Conservation (phyloP, 2,797 vertebrate genomes). For the Bradypus variegatus region DNA sequence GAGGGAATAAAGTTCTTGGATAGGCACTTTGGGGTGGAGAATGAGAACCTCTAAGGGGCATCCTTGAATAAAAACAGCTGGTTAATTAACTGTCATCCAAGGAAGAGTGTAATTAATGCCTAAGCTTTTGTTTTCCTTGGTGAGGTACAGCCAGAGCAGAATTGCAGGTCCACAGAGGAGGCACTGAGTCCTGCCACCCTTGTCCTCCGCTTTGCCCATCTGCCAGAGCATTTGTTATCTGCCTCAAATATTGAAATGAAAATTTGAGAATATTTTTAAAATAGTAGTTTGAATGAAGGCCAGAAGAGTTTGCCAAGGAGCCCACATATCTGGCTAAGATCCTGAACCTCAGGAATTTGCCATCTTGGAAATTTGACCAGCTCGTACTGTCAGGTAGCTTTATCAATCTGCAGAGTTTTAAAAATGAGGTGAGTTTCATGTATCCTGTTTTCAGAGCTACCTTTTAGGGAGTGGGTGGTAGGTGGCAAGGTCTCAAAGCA, state of each 20-base stretch:
- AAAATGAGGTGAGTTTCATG: not conserved
- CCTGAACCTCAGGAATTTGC: not conserved
- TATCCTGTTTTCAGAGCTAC: not conserved
- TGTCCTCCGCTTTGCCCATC: not conserved
- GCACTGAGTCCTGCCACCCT: not conserved
- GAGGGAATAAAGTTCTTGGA: not conserved
- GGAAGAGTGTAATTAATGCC: not conserved
- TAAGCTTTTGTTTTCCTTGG: not conserved
- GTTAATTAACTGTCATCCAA: not conserved
- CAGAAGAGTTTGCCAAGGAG: not conserved
- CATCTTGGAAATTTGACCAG: not conserved
- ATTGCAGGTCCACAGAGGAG: not conserved
- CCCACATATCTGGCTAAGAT: not conserved
- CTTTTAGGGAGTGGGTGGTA: not conserved
- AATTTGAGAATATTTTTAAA: not conserved
- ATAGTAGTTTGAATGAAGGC: not conserved
- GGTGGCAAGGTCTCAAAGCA: not conserved
- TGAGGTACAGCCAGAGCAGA: not conserved
- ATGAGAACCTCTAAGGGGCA: not conserved
- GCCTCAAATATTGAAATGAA: not conserved
- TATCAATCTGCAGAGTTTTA: not conserved
- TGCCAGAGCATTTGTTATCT: not conserved
- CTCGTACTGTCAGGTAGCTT: no score
- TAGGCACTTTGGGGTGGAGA: not conserved
- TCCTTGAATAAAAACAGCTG: not conserved